A percentile compares a stretch with the other conserved stretches of the same genome.
phyloP scores from a whole-genome alignment of 2,888 invertebrate genomes.

The Melanophora roralis region DNA sequence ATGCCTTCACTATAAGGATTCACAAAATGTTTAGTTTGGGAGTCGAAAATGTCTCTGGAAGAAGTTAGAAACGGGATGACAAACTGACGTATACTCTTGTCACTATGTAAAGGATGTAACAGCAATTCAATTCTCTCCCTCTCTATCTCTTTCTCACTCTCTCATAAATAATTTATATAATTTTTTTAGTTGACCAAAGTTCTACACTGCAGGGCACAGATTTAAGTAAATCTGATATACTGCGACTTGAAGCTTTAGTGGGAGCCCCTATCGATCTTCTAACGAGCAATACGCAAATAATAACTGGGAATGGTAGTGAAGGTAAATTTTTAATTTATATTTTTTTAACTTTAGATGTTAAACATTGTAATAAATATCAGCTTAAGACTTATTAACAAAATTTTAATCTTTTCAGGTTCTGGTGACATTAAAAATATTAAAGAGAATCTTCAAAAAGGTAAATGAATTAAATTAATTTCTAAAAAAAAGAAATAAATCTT shows the following conservation, averaged over 20 bases:
- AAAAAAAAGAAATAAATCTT: background rate
- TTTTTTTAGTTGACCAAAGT: conserved; percentile 21
- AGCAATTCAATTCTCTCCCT: no score
- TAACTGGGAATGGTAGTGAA: background rate
- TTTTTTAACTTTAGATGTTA: background rate
- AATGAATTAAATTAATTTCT: background rate
- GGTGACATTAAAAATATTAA: conserved; percentile 1
- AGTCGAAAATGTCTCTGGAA: no score
- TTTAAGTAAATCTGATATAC: background rate
- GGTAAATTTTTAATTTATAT: background rate
- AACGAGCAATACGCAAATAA: background rate
- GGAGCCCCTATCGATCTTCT: background rate
- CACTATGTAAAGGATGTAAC: no score
- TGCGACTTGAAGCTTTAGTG: background rate
- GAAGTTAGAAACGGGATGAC: no score
- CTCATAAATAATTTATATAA: background rate
- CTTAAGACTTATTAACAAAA: background rate
- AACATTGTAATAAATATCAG: background rate
- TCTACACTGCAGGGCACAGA: background rate
- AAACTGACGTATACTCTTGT: no score
- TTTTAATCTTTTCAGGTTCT: background rate
- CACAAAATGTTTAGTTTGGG: no score
- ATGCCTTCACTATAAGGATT: no score
- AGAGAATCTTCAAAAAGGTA: conserved; percentile 18
- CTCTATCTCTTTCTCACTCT: no score